Percentiles rank a stretch among this genome's conserved stretches.
Evolutionary conservation across 2,113 vertebrate genomes (phyloP).

Genomic region (Poeciliopsis retropinna): DNA sequence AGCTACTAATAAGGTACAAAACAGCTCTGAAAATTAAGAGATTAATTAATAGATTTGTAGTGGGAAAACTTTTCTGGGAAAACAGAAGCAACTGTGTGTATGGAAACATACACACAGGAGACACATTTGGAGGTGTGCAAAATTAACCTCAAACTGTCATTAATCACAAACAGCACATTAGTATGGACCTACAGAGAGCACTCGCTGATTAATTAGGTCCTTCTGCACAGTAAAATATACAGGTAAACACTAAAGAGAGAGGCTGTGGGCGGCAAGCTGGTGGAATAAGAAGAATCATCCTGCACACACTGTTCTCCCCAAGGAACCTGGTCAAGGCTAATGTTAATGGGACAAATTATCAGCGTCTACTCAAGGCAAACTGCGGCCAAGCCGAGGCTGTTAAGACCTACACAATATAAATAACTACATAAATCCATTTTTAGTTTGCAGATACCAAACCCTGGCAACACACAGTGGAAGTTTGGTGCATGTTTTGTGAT

Average conservation of each 20-base stretch:
- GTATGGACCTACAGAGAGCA: constrained; percentile 37
- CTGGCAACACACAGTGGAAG: neutral
- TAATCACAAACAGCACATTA: constrained; percentile 61
- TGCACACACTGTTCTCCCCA: constrained; percentile 27
- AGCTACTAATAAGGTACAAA: constrained; percentile 62
- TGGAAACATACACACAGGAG: constrained; percentile 34
- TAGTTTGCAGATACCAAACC: neutral
- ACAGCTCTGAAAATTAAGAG: constrained; percentile 66
- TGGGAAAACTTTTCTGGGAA: constrained; percentile 50
- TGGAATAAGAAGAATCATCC: constrained; percentile 54
- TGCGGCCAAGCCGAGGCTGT: constrained; percentile 2
- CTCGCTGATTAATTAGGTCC: constrained; percentile 68
- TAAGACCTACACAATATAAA: constrained; percentile 3
- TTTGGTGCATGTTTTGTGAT: neutral
- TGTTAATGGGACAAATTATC: constrained; percentile 64
- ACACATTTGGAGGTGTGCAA: constrained; percentile 59
- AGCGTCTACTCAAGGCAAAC: constrained; percentile 52
- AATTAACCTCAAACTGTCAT: constrained; percentile 73
- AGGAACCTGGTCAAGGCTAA: constrained; percentile 41
- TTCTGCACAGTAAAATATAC: constrained; percentile 53
- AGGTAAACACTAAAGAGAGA: constrained; percentile 61
- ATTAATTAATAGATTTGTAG: constrained; percentile 65
- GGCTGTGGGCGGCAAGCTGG: constrained; percentile 44
- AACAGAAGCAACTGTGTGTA: constrained; percentile 51
- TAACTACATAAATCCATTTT: neutral